Conservation (phyloP, 2,888 invertebrate species). For the Lasioglossum calceatum region DNA sequence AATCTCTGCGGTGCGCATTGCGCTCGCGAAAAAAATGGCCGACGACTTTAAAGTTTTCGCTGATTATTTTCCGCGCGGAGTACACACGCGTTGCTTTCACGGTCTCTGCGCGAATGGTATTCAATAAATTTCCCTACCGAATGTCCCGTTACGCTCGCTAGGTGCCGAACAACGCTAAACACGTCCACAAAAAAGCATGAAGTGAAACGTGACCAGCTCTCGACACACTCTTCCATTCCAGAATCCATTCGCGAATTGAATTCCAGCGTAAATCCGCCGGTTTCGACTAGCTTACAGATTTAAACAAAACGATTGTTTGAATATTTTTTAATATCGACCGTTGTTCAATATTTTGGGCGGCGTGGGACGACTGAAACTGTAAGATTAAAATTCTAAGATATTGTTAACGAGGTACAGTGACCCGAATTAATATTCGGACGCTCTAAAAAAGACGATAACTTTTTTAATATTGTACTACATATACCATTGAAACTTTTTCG, state of each 20-base stretch:
- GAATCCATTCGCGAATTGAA: slow-evolving; percentile 35
- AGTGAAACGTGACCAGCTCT: slow-evolving; percentile 20
- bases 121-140: slow-evolving; percentile 49
- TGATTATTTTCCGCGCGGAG: slow-evolving; percentile 24
- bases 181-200: slow-evolving; percentile 35
- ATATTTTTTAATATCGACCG: not conserved
- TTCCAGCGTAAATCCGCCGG: slow-evolving; percentile 36
- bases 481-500: too few relatives aligned
- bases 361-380: not conserved
- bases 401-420: not conserved
- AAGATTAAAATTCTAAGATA: not conserved
- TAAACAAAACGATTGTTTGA: slow-evolving; percentile 11
- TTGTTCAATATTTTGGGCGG: not conserved
- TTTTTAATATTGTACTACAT: too few relatives aligned
- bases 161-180: slow-evolving; percentile 35
- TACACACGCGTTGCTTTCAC: not conserved
- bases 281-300: slow-evolving; percentile 24
- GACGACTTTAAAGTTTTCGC: slow-evolving; percentile 12
- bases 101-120: slow-evolving; percentile 23
- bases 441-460: too few relatives aligned
- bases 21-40: not conserved
- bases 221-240: slow-evolving; percentile 10
- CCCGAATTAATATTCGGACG: too few relatives aligned
- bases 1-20: not conserved
- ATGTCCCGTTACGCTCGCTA: slow-evolving; percentile 22